Percentiles rank a stretch among this genome's conserved stretches.
Evolutionary conservation across 2,888 invertebrate genomes (phyloP).

Genomic region (Meganola albula): DNA sequence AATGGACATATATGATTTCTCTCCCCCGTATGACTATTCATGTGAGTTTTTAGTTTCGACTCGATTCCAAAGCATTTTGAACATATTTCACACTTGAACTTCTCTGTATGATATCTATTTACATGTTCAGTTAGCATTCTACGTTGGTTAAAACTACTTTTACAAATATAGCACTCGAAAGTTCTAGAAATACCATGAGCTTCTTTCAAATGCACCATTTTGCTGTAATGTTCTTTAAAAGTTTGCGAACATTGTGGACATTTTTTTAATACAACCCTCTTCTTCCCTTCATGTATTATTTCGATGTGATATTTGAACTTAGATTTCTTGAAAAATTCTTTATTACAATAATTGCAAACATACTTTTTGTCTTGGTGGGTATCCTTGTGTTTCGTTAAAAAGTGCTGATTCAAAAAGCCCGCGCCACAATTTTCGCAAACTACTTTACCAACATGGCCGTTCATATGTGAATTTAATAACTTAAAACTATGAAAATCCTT

Average conservation of each 20-base stretch:
- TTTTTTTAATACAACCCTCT: slow-evolving; percentile 33
- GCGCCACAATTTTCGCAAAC: slow-evolving; percentile 53
- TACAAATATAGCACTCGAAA: slow-evolving; percentile 43
- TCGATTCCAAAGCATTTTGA: slow-evolving; percentile 61
- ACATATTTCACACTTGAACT: slow-evolving; percentile 61
- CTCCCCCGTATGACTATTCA: slow-evolving; percentile 49
- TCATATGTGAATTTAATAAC: slow-evolving; percentile 45
- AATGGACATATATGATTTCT: slow-evolving; percentile 53
- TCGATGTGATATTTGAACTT: slow-evolving; percentile 61
- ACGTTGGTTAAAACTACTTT: slow-evolving; percentile 33
- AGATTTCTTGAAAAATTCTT: slow-evolving; percentile 53
- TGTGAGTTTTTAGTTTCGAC: slow-evolving; percentile 61
- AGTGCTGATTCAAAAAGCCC: slow-evolving; percentile 42
- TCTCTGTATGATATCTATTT: slow-evolving; percentile 53
- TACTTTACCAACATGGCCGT: slow-evolving; percentile 45
- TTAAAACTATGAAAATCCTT: slow-evolving; percentile 38
- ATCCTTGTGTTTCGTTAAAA: slow-evolving; percentile 43
- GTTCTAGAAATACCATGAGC: slow-evolving; percentile 39
- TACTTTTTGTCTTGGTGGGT: slow-evolving; percentile 32
- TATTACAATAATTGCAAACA: slow-evolving; percentile 52
- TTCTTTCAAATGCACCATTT: slow-evolving; percentile 41
- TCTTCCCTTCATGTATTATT: slow-evolving; percentile 44
- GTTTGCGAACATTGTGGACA: slow-evolving; percentile 40
- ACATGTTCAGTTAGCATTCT: slow-evolving; percentile 45
- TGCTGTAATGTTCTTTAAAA: slow-evolving; percentile 49